Percentiles rank a stretch among this genome's conserved stretches.
These are phyloP conservation scores for Eurosta solidaginis DNA, from an alignment of 1,140 invertebrate species.

Conservation along the genomic window DNA sequence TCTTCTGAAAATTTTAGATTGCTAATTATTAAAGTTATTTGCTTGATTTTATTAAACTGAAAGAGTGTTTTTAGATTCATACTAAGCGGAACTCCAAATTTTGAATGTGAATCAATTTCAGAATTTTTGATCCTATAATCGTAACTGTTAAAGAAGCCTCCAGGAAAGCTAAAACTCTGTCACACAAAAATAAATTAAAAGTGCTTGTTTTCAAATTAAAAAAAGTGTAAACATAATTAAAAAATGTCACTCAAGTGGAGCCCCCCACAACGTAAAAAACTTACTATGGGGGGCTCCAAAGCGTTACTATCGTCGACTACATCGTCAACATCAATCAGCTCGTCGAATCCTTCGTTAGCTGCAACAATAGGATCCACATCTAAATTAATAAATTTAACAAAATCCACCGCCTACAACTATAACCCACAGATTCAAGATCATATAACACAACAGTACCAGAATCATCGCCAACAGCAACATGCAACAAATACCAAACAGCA, in stretches of 20 bases:
- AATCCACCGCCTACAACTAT: background rate
- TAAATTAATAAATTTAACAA: background rate
- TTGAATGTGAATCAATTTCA: too few relatives aligned
- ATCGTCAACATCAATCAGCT: background rate
- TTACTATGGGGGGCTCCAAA: constrained; percentile 45
- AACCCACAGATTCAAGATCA: background rate
- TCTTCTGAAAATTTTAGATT: too few relatives aligned
- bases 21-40: too few relatives aligned
- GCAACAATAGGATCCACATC: background rate
- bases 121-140: too few relatives aligned
- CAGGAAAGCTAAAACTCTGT: too few relatives aligned
- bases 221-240: background rate
- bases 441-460: constrained; percentile 4
- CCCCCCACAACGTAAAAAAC: constrained; percentile 48
- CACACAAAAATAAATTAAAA: too few relatives aligned
- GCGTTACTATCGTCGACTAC: background rate
- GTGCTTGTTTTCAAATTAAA: background rate
- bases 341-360: background rate
- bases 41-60: too few relatives aligned
- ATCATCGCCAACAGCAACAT: constrained; percentile 27
- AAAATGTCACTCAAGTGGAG: constrained; percentile 51
- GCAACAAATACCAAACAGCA: constrained; percentile 31
- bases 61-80: too few relatives aligned
- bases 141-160: too few relatives aligned
- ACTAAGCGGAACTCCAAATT: too few relatives aligned